Evolutionary conservation across 2,888 invertebrate genomes (phyloP).

Genomic region (Nomada lathburiana): DNA sequence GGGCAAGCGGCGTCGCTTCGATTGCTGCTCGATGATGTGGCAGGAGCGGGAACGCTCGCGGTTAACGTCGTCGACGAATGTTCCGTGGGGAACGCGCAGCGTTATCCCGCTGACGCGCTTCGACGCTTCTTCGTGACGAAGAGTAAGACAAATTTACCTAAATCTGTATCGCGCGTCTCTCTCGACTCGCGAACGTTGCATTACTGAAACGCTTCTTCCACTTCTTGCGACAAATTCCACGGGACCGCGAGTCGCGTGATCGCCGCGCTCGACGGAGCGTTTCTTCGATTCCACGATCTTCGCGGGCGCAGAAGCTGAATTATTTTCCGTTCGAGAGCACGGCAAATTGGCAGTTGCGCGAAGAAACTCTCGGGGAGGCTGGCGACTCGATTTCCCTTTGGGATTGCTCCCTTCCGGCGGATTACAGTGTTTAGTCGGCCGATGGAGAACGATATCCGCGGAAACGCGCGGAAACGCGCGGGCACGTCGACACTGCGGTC

Average conservation of each 20-base stretch:
- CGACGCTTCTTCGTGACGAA: slow-evolving; percentile 25
- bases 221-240: background rate
- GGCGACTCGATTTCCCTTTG: background rate
- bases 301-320: background rate
- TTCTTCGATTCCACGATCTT: background rate
- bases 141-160: slow-evolving; percentile 13
- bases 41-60: too few relatives aligned
- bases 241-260: background rate
- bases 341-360: slow-evolving; percentile 26
- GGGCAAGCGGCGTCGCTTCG: background rate
- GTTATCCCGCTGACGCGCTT: slow-evolving; percentile 6
- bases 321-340: background rate
- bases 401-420: slow-evolving; percentile 11
- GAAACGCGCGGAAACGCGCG: too few relatives aligned
- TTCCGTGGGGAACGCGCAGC: background rate
- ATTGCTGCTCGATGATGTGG: background rate
- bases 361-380: background rate
- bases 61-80: too few relatives aligned
- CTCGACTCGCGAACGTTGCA: too few relatives aligned
- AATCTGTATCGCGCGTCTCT: too few relatives aligned
- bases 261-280: background rate
- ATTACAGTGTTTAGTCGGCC: slow-evolving; percentile 47
- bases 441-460: background rate
- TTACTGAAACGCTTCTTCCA: too few relatives aligned
- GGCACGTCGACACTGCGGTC: too few relatives aligned